phyloP scores from a whole-genome alignment of 1,140 invertebrate species.

The Homarus americanus region DNA sequence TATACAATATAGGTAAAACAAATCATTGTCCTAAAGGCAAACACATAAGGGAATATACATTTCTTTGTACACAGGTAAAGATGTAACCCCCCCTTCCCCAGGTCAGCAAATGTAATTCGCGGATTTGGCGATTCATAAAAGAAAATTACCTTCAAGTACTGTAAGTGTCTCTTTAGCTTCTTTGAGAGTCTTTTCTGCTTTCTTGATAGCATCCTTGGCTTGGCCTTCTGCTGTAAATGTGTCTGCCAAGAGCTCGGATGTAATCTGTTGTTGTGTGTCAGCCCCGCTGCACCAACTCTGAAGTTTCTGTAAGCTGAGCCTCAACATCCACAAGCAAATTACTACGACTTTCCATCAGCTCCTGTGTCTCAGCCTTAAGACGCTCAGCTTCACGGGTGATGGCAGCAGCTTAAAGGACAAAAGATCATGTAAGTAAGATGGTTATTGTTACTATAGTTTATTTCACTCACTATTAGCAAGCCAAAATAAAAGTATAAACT shows the following conservation, averaged over 20 bases:
- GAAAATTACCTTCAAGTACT: conserved; percentile 86
- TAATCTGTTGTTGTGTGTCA: conserved; percentile 77
- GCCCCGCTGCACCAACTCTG: conserved; percentile 76
- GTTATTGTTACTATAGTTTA: too few species aligned
- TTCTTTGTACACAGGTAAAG: too few species aligned
- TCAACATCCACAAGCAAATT: conserved; percentile 77
- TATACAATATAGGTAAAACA: too few species aligned
- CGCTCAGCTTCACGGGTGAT: conserved; percentile 79
- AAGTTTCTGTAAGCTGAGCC: conserved; percentile 76
- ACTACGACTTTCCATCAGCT: conserved; percentile 82
- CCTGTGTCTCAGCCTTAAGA: conserved; percentile 84
- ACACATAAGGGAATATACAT: too few species aligned
- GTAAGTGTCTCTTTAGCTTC: conserved; percentile 92
- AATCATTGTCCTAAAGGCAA: too few species aligned
- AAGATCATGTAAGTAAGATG: not conserved
- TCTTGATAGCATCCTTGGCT: conserved; percentile 88
- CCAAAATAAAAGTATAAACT: not conserved
- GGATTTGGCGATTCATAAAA: too few species aligned
- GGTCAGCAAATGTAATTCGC: too few species aligned
- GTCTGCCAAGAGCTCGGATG: conserved; percentile 81
- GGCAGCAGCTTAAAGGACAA: conserved; percentile 21
- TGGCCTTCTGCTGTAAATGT: conserved; percentile 84
- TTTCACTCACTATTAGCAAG: not conserved
- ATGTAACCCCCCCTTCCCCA: too few species aligned
- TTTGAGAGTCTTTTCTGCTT: conserved; percentile 90